A percentile compares a stretch with the other conserved stretches of the same genome.
These are phyloP conservation scores for Ichneumon xanthorius DNA, from an alignment of 2,888 invertebrate species.

Conservation along the genomic window DNA sequence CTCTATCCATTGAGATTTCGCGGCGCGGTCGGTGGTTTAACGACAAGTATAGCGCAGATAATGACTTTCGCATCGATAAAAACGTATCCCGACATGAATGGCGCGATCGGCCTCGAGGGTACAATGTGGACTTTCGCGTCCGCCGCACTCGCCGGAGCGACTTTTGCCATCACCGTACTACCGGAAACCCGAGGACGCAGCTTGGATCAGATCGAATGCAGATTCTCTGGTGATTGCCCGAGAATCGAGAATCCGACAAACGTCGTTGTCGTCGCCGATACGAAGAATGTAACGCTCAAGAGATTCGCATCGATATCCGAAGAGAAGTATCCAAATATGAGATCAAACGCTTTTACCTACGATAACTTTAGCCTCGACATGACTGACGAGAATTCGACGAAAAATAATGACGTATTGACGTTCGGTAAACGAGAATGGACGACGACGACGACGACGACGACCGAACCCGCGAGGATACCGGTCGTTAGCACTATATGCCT, in stretches of 20 bases:
- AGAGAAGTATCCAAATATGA: slow-evolving; percentile 73
- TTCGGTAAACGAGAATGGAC: slow-evolving; percentile 56
- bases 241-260: slow-evolving; percentile 3
- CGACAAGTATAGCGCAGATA: slow-evolving; percentile 89
- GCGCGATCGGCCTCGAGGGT: slow-evolving; percentile 87
- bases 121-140: slow-evolving; percentile 88
- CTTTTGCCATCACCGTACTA: slow-evolving; percentile 87
- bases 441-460: slow-evolving; percentile 5
- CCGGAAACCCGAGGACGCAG: slow-evolving; percentile 91
- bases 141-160: slow-evolving; percentile 87
- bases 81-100: slow-evolving; percentile 88
- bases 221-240: slow-evolving; percentile 84
- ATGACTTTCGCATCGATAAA: slow-evolving; percentile 90
- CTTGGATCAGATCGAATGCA: slow-evolving; percentile 89
- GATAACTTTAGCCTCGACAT: slow-evolving; percentile 78
- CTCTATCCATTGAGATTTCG: slow-evolving; percentile 89
- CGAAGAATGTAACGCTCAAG: slow-evolving; percentile 74
- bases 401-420: slow-evolving; percentile 48
- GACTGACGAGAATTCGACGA: slow-evolving; percentile 66
- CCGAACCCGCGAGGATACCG: slow-evolving; percentile 22
- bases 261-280: slow-evolving; percentile 40
- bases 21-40: slow-evolving; percentile 90
- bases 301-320: slow-evolving; percentile 76
- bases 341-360: slow-evolving; percentile 74
- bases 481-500: slow-evolving; percentile 68